Evolutionary conservation across 2,888 invertebrate species (phyloP).

Genomic region (Osmoderma eremita): DNA sequence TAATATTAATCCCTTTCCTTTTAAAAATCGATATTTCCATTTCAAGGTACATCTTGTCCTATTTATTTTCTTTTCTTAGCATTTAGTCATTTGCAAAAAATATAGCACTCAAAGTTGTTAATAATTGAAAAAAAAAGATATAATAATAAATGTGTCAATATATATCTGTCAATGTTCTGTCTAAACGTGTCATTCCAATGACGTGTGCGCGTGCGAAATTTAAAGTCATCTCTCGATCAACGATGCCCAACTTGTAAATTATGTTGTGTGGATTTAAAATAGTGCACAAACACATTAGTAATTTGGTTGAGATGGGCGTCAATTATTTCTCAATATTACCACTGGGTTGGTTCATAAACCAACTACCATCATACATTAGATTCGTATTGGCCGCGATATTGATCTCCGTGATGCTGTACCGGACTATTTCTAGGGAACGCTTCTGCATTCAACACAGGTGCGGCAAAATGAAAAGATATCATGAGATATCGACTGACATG

Average conservation of each 20-base stretch:
- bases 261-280: constrained; percentile 42
- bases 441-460: constrained; percentile 28
- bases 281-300: constrained; percentile 30
- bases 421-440: constrained; percentile 19
- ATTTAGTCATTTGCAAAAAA: too few species aligned
- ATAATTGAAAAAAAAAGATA: too few species aligned
- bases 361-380: constrained; percentile 38
- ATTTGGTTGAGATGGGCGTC: constrained; percentile 32
- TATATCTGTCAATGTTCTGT: constrained; percentile 10
- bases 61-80: too few species aligned
- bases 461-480: not conserved
- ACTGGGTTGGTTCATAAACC: constrained; percentile 42
- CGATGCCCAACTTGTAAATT: constrained; percentile 31
- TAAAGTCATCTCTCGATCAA: constrained; percentile 18
- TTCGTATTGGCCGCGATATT: constrained; percentile 38
- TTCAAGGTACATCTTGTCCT: too few species aligned
- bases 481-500: not conserved
- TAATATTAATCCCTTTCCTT: too few species aligned
- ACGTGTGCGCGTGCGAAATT: constrained; percentile 21
- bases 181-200: constrained; percentile 2
- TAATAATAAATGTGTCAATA: not conserved
- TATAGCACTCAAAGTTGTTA: too few species aligned
- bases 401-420: constrained; percentile 39
- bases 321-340: constrained; percentile 37
- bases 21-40: too few species aligned